A percentile compares a stretch with the other conserved stretches of the same genome.
phyloP scores from a whole-genome alignment of 2,888 invertebrate genomes.

The Drosophila eohydei region DNA sequence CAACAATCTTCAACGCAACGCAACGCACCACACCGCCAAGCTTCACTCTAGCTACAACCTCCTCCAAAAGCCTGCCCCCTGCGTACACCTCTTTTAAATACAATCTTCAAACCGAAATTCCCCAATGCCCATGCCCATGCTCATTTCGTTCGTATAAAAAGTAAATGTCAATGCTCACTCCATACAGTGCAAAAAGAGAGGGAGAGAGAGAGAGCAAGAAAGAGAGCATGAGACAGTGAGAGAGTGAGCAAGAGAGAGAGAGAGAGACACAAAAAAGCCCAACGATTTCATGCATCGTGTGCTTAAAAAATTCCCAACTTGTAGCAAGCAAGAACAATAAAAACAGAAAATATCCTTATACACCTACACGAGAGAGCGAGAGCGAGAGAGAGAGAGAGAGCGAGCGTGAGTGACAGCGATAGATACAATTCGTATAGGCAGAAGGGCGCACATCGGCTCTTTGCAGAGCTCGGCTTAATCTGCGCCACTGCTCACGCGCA shows the following conservation, averaged over 20 bases:
- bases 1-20: slow-evolving; percentile 19
- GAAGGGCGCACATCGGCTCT: slow-evolving; percentile 14
- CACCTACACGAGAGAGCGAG: not conserved
- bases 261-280: slow-evolving; percentile 8
- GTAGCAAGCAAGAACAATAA: slow-evolving; percentile 40
- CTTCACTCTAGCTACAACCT: not conserved
- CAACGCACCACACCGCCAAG: slow-evolving; percentile 3
- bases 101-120: slow-evolving; percentile 45
- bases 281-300: slow-evolving; percentile 16
- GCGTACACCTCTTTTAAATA: not conserved
- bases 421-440: slow-evolving; percentile 5
- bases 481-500: slow-evolving; percentile 51
- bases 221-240: not conserved
- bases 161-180: slow-evolving; percentile 58
- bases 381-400: not conserved
- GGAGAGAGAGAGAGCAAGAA: slow-evolving; percentile 4
- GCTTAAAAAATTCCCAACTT: slow-evolving; percentile 56
- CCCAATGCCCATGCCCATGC: slow-evolving; percentile 39
- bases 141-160: slow-evolving; percentile 37
- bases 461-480: slow-evolving; percentile 22
- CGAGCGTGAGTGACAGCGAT: slow-evolving; percentile 1
- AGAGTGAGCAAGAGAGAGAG: not conserved
- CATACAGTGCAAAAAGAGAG: not conserved
- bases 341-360: slow-evolving; percentile 34
- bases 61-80: not conserved